Evolutionary conservation across 2,797 vertebrate species (phyloP).

Genomic region (Threskiornis aethiopicus): DNA sequence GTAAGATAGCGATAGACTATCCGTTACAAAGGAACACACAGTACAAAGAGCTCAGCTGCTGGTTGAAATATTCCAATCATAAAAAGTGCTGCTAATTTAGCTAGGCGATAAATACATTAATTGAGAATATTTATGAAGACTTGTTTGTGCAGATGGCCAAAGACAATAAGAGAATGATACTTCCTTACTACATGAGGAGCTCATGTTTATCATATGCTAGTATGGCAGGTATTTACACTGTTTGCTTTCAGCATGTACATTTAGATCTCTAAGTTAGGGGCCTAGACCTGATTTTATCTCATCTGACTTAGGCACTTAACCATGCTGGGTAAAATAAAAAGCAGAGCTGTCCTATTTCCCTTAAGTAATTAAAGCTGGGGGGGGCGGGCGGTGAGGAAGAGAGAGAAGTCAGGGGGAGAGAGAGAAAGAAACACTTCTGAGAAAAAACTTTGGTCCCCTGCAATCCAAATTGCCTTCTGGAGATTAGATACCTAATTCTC

Average conservation of each 20-base stretch:
- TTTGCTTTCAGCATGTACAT: neutral
- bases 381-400: too few relatives aligned
- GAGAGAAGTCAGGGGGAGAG: rapidly evolving
- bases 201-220: neutral
- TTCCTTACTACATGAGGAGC: neutral
- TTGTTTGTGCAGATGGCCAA: slow-evolving; percentile 13
- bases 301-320: neutral
- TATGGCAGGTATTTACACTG: neutral
- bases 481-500: neutral
- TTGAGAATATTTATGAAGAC: slow-evolving; percentile 29
- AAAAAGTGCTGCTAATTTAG: slow-evolving; percentile 40
- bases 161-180: neutral
- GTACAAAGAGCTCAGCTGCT: slow-evolving; percentile 28
- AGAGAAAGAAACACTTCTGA: neutral
- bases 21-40: neutral
- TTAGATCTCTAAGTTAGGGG: neutral
- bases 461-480: neutral
- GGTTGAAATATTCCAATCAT: neutral
- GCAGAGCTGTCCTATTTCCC: neutral
- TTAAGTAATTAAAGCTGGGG: neutral
- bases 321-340: neutral
- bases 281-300: neutral
- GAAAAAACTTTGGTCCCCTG: neutral
- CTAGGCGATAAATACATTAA: slow-evolving; percentile 21
- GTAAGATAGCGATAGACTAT: neutral